Evolutionary conservation across 2,113 vertebrate genomes (phyloP), one percentile per base, ranked within the genome.

Genomic region (Drymodes brunneopygia): DNA sequence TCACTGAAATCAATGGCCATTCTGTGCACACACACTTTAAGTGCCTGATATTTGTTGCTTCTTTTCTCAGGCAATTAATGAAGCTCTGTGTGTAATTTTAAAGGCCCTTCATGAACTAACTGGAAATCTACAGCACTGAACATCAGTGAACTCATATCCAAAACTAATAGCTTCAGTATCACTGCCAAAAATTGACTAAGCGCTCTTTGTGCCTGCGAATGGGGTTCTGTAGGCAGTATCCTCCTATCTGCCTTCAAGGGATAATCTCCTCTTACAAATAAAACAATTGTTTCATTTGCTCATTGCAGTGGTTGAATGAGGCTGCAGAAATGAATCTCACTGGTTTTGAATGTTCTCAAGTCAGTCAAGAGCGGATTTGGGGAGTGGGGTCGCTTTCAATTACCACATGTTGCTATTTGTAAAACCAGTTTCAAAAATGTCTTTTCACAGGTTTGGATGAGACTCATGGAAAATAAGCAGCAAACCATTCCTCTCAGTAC

Each of bases 241-340:
- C 91, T 92, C 61, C 93, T 79, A 71, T 95, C 96, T 96, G 94
- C 94, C 96, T 96, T 92, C 82, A 88, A 95, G 93, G 90, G 92
- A 95, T 92, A 96, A 96, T 96, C 93, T 96, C 88, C 90, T 95
- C 80, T 96, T 81, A 96, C 95, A 96, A 97, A 96, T 94, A 95
- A 93, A 96, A 95, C 94, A 95, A 94, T 94, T 92, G 94, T 94
- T 96, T 94, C 93, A 93, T 90, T 88, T 94, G 95, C 90, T 90
- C 40, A 33, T 53, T 90, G 93, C 92, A 67, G 8, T 60, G 72
- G 82, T 92, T 94, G 94, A 95, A 96, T 93, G 86, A 92, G 86
- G 61, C 90, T 92, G 90, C 88, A 96, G 90, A 96, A 97, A 93
- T 27, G 60, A 92, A 90, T 78, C 85, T 93, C 64, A 2, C 51